Evolutionary conservation across 2,888 invertebrate species (phyloP).

Genomic region (Dynastes hyllus): DNA sequence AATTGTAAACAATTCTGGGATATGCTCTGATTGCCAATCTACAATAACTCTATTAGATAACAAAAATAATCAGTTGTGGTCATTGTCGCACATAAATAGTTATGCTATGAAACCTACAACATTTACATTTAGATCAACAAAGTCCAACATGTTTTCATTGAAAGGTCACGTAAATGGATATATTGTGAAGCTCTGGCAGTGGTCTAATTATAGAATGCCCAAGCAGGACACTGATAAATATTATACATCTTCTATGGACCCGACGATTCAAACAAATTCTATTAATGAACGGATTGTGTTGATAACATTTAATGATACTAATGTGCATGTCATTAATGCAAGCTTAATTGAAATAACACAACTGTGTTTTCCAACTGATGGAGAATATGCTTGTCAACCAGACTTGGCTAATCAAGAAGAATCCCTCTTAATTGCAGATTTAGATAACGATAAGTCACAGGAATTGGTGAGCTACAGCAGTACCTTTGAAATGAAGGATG

Average conservation of each 20-base stretch:
- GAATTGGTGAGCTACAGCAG: constrained; percentile 86
- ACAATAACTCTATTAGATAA: constrained; percentile 76
- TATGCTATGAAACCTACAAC: constrained; percentile 84
- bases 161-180: constrained; percentile 81
- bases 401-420: constrained; percentile 82
- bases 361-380: constrained; percentile 75
- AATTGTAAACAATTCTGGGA: constrained; percentile 81
- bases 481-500: constrained; percentile 71
- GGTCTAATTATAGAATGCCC: constrained; percentile 67
- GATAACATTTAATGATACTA: constrained; percentile 84
- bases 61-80: constrained; percentile 67
- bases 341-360: constrained; percentile 86
- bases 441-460: constrained; percentile 84
- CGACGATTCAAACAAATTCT: constrained; percentile 51
- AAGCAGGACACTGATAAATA: constrained; percentile 39
- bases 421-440: constrained; percentile 82
- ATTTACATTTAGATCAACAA: constrained; percentile 75
- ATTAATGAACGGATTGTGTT: constrained; percentile 80
- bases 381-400: constrained; percentile 79
- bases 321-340: constrained; percentile 84
- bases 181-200: constrained; percentile 89
- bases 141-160: constrained; percentile 63
- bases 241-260: constrained; percentile 46
- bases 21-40: constrained; percentile 82
- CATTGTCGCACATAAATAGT: constrained; percentile 78